Evolutionary conservation across 2,888 invertebrate species (phyloP), one percentile per base, ranked within the genome.

Genomic region (Diarsia mendica): DNA sequence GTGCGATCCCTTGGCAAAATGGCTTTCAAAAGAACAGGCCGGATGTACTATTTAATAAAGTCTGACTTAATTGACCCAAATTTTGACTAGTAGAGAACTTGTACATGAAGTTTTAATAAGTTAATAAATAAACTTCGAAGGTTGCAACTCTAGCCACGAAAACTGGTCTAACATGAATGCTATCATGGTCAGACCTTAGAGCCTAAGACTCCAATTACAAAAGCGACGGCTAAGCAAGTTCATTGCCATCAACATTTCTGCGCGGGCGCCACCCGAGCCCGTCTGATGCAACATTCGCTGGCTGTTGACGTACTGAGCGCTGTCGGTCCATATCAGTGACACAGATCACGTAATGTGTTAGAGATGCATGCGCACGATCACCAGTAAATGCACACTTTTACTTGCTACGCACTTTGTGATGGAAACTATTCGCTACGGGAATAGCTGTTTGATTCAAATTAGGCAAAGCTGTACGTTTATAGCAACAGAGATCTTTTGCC

Each of bases 211-310:
- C 5, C 10, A 60, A 60, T 28, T 33, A 20, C 6, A 55, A 53
- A 82, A 65, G 79, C 58, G 67, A 55, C 23, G 58, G 64, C 82
- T 77, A 4, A 51, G 20, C 77, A 87, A 81, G 83, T 85, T 86
- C 85, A 87, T 66, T 83, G 72, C 66, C 72, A 46, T 53, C 23
- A 39, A n/a, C 64, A 76, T 74, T 39, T 48, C 20, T 28, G 55
- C 53, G 44, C 61, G 49, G 58, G 63, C 58, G 65, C 44, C 81
- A 67, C 63, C n/a, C 63, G 46, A 80, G 33, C 28, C n/a, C 48
- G 72, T 49, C 83, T 86, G 87, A 86, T 83, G 87, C 87, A 86
- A 86, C 67, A 81, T 60, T 68, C 58, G n/a, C 49, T 51, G n/a
- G 15, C 53, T 81, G 58, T 77, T 86, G 72, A 51, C 70, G 58